Conservation (phyloP, 1,140 invertebrate genomes). For the Bombus breviceps region DNA sequence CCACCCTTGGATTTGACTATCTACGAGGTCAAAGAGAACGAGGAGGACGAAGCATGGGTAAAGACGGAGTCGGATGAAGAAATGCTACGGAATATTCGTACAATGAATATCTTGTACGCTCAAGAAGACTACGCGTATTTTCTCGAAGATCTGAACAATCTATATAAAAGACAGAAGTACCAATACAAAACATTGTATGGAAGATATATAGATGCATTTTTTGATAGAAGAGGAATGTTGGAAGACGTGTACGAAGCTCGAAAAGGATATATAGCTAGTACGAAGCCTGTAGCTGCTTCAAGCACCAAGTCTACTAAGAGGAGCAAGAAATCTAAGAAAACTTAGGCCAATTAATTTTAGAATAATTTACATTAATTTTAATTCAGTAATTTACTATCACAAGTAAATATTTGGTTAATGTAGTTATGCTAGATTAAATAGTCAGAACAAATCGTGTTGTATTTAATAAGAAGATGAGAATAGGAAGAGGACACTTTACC, state of each 20-base stretch:
- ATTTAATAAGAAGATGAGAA: no score
- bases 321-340: background rate
- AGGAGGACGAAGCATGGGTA: conserved; percentile 27
- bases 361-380: background rate
- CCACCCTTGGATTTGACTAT: conserved; percentile 50
- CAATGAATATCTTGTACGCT: conserved; percentile 33
- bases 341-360: background rate
- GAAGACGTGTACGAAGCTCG: conserved; percentile 37
- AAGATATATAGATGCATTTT: conserved; percentile 19
- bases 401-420: background rate
- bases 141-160: conserved; percentile 25
- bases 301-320: conserved; percentile 2
- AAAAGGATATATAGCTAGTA: conserved; percentile 30
- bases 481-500: no score
- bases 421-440: background rate
- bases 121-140: conserved; percentile 33
- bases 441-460: background rate
- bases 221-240: conserved; percentile 7
- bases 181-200: conserved; percentile 21
- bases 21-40: conserved; percentile 47
- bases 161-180: conserved; percentile 10
- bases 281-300: background rate
- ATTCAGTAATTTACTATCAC: background rate
- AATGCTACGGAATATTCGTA: conserved; percentile 33
- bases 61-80: conserved; percentile 60